phyloP scores from a whole-genome alignment of 2,888 invertebrate genomes.

The Margaritifera margaritifera region DNA sequence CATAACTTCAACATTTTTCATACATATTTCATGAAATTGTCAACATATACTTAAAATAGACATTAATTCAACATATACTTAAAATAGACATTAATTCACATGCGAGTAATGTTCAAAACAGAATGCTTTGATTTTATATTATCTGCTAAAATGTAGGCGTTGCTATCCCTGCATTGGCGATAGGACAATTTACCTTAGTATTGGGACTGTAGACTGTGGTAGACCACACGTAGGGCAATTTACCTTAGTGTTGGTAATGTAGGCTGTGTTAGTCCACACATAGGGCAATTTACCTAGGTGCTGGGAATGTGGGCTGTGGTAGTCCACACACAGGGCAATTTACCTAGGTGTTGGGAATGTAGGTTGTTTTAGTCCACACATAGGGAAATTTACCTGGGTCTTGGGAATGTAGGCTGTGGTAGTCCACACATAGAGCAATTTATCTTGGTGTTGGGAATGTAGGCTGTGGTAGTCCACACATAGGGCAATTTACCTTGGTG shows the following conservation, averaged over 20 bases:
- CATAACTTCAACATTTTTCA: no score
- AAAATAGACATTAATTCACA: no score
- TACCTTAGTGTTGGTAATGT: conserved; percentile 49
- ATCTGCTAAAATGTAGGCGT: no score
- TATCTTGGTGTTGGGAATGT: conserved; percentile 50
- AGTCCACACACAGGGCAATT: conserved; percentile 31
- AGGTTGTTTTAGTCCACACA: conserved; percentile 43
- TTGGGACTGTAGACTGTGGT: conserved; percentile 46
- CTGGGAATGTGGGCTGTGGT: conserved; percentile 46
- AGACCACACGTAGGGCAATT: conserved; percentile 31
- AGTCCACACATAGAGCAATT: conserved; percentile 32
- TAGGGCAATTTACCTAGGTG: conserved; percentile 36
- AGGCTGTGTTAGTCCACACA: conserved; percentile 43
- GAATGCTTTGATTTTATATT: no score
- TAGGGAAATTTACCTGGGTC: conserved; percentile 36
- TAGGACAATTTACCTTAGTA: conserved; percentile 34
- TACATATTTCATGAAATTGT: no score
- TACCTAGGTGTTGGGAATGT: conserved; percentile 50
- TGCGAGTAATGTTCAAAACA: no score
- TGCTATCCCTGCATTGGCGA: no score
- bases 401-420: conserved; percentile 47
- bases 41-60: no score
- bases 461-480: conserved; percentile 44
- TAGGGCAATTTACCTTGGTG: conserved; percentile 36
- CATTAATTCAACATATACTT: no score